Evolutionary conservation across 2,113 vertebrate species (phyloP).

Genomic region (Mionectes macconnelli): DNA sequence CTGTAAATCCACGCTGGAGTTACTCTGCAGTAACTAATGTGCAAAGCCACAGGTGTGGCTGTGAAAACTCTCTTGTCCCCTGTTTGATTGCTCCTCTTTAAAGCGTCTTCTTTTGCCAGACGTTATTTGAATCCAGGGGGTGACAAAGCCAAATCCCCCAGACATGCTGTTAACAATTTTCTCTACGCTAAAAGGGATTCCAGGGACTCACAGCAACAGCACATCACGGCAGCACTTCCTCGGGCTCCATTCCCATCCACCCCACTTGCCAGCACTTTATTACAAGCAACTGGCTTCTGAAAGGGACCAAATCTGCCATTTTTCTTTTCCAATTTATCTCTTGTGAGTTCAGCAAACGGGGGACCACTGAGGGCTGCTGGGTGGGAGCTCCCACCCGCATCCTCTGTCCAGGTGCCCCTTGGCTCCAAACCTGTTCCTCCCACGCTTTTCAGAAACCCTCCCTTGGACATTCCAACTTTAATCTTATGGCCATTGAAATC

Average conservation of each 20-base stretch:
- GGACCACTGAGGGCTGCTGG: background rate
- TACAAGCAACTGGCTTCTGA: background rate
- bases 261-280: background rate
- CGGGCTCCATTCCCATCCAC: background rate
- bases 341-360: background rate
- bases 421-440: background rate
- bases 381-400: background rate
- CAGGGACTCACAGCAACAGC: slow-evolving; percentile 1
- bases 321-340: background rate
- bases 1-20: background rate
- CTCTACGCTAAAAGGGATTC: background rate
- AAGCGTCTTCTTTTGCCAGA: background rate
- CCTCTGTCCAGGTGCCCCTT: background rate
- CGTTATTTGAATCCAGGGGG: background rate
- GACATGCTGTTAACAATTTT: background rate
- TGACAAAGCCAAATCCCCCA: background rate
- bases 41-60: background rate
- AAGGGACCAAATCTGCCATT: background rate
- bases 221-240: background rate
- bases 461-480: background rate
- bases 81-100: background rate
- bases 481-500: background rate
- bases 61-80: background rate
- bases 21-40: background rate
- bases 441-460: background rate